A percentile compares a stretch with the other conserved stretches of the same genome.
Conservation (phyloP, 1,140 invertebrate genomes). For the Lasioglossum albipes region DNA sequence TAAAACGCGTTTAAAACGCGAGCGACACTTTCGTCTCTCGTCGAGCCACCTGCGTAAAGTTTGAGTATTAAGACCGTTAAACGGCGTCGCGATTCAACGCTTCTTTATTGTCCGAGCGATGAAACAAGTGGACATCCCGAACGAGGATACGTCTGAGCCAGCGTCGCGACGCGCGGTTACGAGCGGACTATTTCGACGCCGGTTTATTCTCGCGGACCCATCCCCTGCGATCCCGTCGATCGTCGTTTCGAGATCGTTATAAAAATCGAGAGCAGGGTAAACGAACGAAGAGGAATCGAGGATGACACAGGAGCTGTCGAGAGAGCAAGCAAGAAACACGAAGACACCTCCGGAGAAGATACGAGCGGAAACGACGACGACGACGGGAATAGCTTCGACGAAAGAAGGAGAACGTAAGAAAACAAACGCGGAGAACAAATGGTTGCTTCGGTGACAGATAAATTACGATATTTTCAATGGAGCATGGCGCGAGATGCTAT, state of each 20-base stretch:
- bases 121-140: neutral
- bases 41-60: neutral
- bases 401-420: neutral
- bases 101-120: neutral
- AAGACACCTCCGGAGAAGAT: neutral
- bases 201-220: neutral
- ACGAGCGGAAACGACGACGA: neutral
- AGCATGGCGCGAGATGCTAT: conserved; percentile 34
- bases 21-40: neutral
- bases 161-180: conserved; percentile 11
- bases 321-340: conserved; percentile 4
- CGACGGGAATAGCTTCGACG: neutral
- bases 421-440: conserved; percentile 42
- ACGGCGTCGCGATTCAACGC: neutral
- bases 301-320: neutral
- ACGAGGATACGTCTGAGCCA: neutral
- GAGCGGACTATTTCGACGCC: neutral
- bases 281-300: neutral
- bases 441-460: conserved; percentile 54
- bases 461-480: conserved; percentile 67
- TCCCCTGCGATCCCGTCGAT: too few relatives aligned
- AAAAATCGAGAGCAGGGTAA: neutral
- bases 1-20: neutral
- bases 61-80: neutral
- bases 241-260: neutral